Conservation (phyloP, 2,797 vertebrate genomes). For the Stomatorhinus walkeri region DNA sequence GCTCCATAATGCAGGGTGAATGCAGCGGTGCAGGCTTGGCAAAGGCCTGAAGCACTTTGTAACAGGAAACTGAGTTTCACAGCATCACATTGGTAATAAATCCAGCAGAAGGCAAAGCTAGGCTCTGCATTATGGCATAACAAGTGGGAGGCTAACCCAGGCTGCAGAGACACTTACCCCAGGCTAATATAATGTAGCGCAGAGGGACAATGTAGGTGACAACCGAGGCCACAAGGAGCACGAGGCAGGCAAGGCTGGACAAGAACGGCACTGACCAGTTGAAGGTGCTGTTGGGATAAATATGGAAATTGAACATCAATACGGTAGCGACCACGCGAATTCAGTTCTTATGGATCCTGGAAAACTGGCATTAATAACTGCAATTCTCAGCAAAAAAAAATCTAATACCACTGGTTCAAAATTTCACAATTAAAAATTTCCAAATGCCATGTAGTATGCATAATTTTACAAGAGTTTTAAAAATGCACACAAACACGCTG, state of each 20-base stretch:
- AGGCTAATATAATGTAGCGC: slow-evolving; percentile 84
- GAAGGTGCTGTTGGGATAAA: slow-evolving; percentile 67
- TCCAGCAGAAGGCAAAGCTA: neutral
- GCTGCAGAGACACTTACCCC: slow-evolving; percentile 74
- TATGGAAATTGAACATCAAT: neutral
- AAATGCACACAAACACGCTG: neutral
- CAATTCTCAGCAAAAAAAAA: neutral
- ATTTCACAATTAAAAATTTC: neutral
- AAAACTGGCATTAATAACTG: neutral
- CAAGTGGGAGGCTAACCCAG: neutral
- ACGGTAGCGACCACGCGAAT: neutral
- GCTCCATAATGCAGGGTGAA: neutral
- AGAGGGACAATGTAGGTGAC: slow-evolving; percentile 76
- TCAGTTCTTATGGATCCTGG: neutral
- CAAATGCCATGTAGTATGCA: neutral
- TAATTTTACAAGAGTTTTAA: neutral
- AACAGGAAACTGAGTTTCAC: neutral
- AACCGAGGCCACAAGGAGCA: slow-evolving; percentile 62
- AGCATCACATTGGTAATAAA: neutral
- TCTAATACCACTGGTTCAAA: neutral
- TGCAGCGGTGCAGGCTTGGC: neutral
- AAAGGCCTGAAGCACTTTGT: neutral
- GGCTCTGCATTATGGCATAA: neutral
- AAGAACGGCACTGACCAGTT: slow-evolving; percentile 95
- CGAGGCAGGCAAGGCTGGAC: slow-evolving; percentile 72